Evolutionary conservation across 2,888 invertebrate genomes (phyloP).

Genomic region (Hetaerina titia): DNA sequence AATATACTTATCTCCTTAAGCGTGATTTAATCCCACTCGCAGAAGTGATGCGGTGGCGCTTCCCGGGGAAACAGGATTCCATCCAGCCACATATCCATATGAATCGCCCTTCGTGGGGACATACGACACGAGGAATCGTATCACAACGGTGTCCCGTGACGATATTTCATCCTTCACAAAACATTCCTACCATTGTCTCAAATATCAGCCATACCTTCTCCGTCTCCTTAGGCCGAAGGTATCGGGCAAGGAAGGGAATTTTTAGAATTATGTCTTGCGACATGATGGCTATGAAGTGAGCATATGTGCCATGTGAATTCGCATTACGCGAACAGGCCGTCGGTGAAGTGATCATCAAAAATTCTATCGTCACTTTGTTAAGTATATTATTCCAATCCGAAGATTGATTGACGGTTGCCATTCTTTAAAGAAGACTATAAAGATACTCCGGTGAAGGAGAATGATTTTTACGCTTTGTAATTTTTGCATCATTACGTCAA

Average conservation of each 20-base stretch:
- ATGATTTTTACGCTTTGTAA: no score
- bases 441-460: no score
- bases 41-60: conserved; percentile 16
- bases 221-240: neutral
- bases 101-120: neutral
- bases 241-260: neutral
- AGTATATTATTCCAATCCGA: no score
- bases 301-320: no score
- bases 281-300: no score
- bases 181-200: neutral
- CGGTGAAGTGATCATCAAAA: no score
- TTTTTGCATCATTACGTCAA: no score
- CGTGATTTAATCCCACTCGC: conserved; percentile 41
- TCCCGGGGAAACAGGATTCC: neutral
- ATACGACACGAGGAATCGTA: neutral
- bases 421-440: no score
- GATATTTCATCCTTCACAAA: neutral
- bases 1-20: conserved; percentile 45
- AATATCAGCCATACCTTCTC: neutral
- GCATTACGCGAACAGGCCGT: no score
- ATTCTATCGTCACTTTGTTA: no score
- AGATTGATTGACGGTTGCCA: no score
- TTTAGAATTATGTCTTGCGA: no score
- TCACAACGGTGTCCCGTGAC: neutral
- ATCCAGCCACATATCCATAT: neutral